Conservation (phyloP, 2,888 invertebrate genomes). For the Drosophila quinaria region DNA sequence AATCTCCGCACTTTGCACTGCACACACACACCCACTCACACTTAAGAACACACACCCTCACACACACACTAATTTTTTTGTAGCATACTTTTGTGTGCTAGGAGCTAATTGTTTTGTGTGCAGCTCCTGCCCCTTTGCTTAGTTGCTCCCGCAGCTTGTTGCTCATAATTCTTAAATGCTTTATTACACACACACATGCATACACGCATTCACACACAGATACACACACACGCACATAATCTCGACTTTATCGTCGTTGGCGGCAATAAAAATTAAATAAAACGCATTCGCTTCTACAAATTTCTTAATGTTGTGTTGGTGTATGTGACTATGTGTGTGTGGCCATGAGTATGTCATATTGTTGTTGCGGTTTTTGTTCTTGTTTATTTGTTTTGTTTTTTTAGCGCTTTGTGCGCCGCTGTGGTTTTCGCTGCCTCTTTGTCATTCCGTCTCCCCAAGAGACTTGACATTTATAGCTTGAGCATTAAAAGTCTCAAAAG, state of each 20-base stretch:
- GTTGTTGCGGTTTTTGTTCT: constrained; percentile 32
- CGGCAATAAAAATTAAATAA: constrained; percentile 78
- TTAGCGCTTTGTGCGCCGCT: constrained; percentile 60
- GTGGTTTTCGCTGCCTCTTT: constrained; percentile 65
- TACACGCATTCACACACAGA: constrained; percentile 1
- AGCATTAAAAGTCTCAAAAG: constrained; percentile 69
- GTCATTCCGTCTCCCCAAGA: constrained; percentile 44
- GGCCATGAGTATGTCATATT: constrained; percentile 28
- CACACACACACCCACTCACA: constrained; percentile 10
- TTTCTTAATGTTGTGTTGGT: constrained; percentile 67
- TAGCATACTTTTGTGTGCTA: constrained; percentile 51
- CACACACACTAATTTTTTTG: constrained; percentile 17
- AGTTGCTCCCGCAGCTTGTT: constrained; percentile 47
- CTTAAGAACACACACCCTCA: background rate
- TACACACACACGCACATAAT: constrained; percentile 13
- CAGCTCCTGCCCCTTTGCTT: constrained; percentile 7
- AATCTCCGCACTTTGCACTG: constrained; percentile 52
- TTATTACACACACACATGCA: constrained; percentile 40
- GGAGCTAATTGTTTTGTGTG: constrained; percentile 56
- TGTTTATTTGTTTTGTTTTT: constrained; percentile 54
- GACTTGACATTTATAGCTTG: constrained; percentile 76
- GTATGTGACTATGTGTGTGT: constrained; percentile 11
- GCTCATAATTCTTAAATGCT: constrained; percentile 60
- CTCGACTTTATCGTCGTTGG: constrained; percentile 40
- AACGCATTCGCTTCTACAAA: constrained; percentile 77